Percentiles rank a stretch among this genome's conserved stretches.
phyloP scores from a whole-genome alignment of 2,113 vertebrate genomes.

The Ictalurus punctatus region DNA sequence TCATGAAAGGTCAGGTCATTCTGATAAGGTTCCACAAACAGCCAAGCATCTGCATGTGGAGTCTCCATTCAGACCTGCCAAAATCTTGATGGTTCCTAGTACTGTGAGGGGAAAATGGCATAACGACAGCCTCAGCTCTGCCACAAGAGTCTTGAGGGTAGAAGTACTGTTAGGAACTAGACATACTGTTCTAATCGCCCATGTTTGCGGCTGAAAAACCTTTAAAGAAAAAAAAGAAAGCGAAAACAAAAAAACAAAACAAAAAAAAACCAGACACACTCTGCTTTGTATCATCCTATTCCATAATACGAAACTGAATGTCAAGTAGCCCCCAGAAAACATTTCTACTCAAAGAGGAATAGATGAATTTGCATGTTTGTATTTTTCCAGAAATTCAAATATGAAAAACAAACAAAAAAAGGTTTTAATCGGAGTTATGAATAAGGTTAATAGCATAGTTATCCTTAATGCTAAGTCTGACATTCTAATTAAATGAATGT shows the following conservation, averaged over 20 bases:
- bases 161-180: neutral
- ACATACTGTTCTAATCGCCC: neutral
- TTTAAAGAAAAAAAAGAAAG: neutral
- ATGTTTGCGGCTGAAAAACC: neutral
- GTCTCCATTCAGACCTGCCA: neutral
- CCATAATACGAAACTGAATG: neutral
- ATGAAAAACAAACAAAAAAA: neutral
- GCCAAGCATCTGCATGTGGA: neutral
- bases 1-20: neutral
- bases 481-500: conserved; percentile 10
- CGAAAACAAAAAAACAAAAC: too few species aligned
- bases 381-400: neutral
- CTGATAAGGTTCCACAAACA: neutral
- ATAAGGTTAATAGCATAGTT: conserved; percentile 6
- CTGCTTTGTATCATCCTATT: neutral
- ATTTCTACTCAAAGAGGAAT: neutral
- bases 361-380: conserved; percentile 2
- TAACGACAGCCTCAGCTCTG: neutral
- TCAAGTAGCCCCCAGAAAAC: conserved; percentile 25
- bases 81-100: neutral
- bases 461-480: neutral
- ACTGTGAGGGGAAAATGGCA: neutral
- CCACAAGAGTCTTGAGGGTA: neutral
- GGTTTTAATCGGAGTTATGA: neutral
- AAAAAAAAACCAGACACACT: neutral